phyloP scores from a whole-genome alignment of 2,888 invertebrate genomes.

The Ypsolopha sequella region DNA sequence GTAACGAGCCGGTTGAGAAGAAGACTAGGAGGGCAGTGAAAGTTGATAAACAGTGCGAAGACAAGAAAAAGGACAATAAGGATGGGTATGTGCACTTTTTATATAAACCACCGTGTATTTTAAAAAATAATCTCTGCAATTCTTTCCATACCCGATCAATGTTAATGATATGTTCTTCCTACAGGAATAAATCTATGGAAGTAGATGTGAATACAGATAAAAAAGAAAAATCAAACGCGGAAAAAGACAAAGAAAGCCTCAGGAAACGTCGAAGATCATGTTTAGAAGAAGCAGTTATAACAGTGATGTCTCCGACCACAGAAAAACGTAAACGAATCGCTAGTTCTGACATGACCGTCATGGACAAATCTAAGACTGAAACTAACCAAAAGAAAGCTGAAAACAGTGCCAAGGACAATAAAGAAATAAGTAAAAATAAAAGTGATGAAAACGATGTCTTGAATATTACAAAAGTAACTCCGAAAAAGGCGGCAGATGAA shows the following conservation, averaged over 20 bases:
- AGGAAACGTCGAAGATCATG: constrained; percentile 51
- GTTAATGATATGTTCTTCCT: constrained; percentile 4
- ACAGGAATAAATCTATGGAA: constrained; percentile 28
- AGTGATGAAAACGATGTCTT: not conserved
- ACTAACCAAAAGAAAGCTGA: constrained; percentile 14
- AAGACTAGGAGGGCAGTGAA: no score
- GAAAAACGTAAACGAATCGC: constrained; percentile 31
- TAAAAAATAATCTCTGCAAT: no score
- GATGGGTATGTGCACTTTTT: not conserved
- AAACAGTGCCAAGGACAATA: constrained; percentile 7
- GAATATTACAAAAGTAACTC: constrained; percentile 1
- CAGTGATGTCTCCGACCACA: constrained; percentile 19
- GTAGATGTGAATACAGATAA: constrained; percentile 13
- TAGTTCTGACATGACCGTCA: constrained; percentile 8
- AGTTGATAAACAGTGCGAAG: no score
- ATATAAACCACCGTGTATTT: no score
- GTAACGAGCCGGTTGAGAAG: no score
- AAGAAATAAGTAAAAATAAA: constrained; percentile 9
- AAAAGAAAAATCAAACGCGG: constrained; percentile 15
- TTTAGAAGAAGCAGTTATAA: constrained; percentile 39
- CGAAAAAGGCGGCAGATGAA: constrained; percentile 9
- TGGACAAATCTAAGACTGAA: constrained; percentile 1
- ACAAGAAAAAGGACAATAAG: no score
- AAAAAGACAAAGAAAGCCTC: constrained; percentile 5
- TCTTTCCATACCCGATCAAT: not conserved